These are phyloP conservation scores for Linyphia triangularis DNA, from an alignment of 2,888 invertebrate genomes.

Conservation along the genomic window DNA sequence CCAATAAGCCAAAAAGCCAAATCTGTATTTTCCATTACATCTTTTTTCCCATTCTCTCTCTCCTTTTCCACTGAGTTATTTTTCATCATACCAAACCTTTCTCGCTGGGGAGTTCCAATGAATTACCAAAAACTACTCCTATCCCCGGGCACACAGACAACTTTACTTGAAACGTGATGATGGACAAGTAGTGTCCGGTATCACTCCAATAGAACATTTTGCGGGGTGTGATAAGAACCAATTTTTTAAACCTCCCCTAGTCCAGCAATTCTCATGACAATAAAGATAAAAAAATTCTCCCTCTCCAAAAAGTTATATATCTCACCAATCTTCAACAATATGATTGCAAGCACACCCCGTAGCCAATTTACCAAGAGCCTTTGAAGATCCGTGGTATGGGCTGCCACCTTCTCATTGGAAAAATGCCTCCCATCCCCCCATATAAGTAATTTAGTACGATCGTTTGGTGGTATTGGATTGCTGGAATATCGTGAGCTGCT, in stretches of 20 bases:
- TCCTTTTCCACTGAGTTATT: background rate
- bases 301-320: constrained; percentile 28
- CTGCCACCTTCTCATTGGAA: constrained; percentile 9
- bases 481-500: constrained; percentile 28
- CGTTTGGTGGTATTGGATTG: constrained; percentile 63
- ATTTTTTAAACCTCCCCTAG: constrained; percentile 22
- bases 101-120: constrained; percentile 9
- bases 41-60: background rate
- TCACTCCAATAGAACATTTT: background rate
- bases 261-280: background rate
- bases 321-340: constrained; percentile 56
- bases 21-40: background rate
- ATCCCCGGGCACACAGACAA: background rate
- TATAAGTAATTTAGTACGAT: constrained; percentile 65
- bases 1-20: too few relatives aligned
- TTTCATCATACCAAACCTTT: background rate
- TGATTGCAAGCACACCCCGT: constrained; percentile 31
- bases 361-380: constrained; percentile 69
- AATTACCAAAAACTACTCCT: background rate
- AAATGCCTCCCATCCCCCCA: constrained; percentile 52
- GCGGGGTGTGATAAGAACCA: constrained; percentile 11
- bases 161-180: constrained; percentile 31
- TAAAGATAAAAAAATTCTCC: background rate
- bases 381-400: background rate
- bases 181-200: background rate